Evolutionary conservation across 2,797 vertebrate species (phyloP).

Genomic region (Fringilla coelebs): DNA sequence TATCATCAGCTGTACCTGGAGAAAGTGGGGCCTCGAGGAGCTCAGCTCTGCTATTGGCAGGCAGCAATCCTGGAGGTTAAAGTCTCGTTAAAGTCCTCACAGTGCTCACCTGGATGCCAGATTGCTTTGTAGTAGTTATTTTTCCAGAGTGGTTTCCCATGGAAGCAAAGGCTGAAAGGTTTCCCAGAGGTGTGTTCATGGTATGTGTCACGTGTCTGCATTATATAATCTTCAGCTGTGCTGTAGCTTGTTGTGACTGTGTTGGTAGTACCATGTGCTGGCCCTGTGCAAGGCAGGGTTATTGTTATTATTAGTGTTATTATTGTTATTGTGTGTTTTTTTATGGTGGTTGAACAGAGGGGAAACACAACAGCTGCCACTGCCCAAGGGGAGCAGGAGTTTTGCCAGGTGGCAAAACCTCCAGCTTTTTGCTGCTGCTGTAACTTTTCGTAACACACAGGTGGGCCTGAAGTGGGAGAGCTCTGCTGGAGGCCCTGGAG

Average conservation of each 20-base stretch:
- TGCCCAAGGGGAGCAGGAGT: neutral
- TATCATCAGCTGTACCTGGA: neutral
- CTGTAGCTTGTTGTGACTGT: neutral
- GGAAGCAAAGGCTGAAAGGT: neutral
- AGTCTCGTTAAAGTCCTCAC: neutral
- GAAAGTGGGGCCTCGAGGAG: neutral
- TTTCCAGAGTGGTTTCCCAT: neutral
- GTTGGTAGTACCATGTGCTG: neutral
- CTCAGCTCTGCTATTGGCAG: neutral
- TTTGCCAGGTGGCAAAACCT: neutral
- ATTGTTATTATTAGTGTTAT: neutral
- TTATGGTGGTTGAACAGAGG: neutral
- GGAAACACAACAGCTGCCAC: neutral
- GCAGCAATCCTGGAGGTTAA: neutral
- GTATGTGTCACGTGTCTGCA: neutral
- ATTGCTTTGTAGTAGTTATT: neutral
- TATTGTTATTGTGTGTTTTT: neutral
- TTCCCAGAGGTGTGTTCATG: neutral
- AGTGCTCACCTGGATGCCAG: neutral
- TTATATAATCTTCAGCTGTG: neutral
- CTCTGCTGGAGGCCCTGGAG: accelerated
- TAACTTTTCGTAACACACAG: accelerated
- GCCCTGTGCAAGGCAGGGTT: neutral
- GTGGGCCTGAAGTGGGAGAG: neutral
- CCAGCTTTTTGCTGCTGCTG: neutral